A percentile compares a stretch with the other conserved stretches of the same genome.
These are phyloP conservation scores for Sebastes baramenuke DNA, from an alignment of 2,797 vertebrate genomes.

Conservation along the genomic window DNA sequence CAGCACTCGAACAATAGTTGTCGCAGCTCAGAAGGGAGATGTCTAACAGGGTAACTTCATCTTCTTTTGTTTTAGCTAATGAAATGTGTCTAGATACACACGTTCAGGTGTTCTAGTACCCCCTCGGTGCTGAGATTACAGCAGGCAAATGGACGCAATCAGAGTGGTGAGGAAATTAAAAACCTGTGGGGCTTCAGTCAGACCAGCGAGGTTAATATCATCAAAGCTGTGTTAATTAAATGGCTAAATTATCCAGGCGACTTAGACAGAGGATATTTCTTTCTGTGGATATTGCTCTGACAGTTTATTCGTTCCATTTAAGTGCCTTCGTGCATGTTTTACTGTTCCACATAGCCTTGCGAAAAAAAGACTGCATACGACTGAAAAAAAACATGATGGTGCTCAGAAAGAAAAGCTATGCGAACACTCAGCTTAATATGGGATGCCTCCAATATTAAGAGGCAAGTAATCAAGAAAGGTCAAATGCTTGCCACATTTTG, in stretches of 20 bases:
- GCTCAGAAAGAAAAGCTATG: neutral
- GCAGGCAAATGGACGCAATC: conserved; percentile 32
- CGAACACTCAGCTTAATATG: neutral
- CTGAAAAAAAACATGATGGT: neutral
- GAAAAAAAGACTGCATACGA: neutral
- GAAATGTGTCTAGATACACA: neutral
- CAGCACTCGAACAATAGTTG: neutral
- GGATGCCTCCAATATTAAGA: neutral
- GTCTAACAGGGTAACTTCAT: neutral
- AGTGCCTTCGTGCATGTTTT: neutral
- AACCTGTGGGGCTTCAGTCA: conserved; percentile 33
- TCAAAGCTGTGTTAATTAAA: conserved; percentile 64
- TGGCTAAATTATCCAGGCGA: conserved; percentile 21
- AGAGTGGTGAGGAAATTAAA: conserved; percentile 48
- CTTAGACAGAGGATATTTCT: conserved; percentile 21
- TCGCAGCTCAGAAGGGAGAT: neutral
- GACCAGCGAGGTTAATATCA: conserved; percentile 55
- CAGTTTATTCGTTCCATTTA: neutral
- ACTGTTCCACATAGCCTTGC: neutral
- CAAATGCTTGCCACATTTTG: conserved; percentile 24
- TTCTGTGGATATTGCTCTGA: conserved; percentile 12
- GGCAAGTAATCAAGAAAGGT: conserved; percentile 15
- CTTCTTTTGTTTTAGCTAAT: conserved; percentile 12
- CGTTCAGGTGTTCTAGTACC: conserved; percentile 3
- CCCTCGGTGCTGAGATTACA: conserved; percentile 24